Conservation (phyloP, 2,113 vertebrate genomes). For the Fregetta grallaria region DNA sequence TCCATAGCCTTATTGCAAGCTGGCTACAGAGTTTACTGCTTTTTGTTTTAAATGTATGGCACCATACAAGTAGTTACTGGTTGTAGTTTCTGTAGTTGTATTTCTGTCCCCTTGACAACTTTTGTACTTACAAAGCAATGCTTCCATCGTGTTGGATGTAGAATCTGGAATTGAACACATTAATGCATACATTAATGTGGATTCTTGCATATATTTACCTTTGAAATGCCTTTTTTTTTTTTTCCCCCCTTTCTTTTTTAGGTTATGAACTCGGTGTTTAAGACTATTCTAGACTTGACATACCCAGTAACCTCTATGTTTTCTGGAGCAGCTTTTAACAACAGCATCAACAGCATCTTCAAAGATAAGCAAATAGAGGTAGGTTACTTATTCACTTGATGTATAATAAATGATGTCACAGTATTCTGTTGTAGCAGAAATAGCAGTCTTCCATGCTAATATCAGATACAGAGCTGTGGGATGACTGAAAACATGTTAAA, state of each 20-base stretch:
- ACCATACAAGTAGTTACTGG: not conserved
- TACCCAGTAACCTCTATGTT: constrained; percentile 96
- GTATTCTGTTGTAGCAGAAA: not conserved
- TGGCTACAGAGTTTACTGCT: not conserved
- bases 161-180: not conserved
- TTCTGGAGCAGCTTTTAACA: constrained; percentile 90
- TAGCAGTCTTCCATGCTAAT: not conserved
- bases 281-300: constrained; percentile 87
- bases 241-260: not conserved
- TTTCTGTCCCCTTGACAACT: not conserved
- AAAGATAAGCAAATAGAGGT: constrained; percentile 92
- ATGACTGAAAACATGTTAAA: not conserved
- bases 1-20: not conserved
- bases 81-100: not conserved
- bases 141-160: not conserved
- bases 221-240: not conserved
- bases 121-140: not conserved
- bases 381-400: not conserved
- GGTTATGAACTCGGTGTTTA: constrained; percentile 87
- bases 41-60: not conserved
- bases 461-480: not conserved
- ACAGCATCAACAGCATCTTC: constrained; percentile 81
- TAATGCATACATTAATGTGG: not conserved
- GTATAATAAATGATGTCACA: not conserved
- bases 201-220: not conserved